Base-by-base conservation (phyloP, 2,797 vertebrate species). In the Neostethus bicornis region DNA sequence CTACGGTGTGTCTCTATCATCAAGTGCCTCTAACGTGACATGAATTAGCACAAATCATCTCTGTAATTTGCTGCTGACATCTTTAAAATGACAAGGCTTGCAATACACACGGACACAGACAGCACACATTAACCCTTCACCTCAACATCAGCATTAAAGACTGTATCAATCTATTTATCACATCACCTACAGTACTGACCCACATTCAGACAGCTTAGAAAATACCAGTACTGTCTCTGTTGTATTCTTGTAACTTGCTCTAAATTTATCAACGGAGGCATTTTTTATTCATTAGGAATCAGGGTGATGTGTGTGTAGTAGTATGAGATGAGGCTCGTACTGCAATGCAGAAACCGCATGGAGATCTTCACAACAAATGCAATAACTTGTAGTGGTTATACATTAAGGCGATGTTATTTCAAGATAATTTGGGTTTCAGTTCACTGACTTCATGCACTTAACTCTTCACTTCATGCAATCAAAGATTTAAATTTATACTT, bases 281-380 rank as follows among this genome's bases (percentile, higher is more conserved):
- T 56, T 75, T 80, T 66, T 68, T 44, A 75, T 71, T 73, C 56
- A 61, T 51, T 47, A 23, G 51, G 56, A 75, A 64, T 51, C 52
- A 51, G 45, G 48, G 51, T 26, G 66, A 48, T 45, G 39, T 10
- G 20, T 10, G 20, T 49, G 46, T 57, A 62, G 68, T 61, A 65
- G 45, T 50, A 63, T 29, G 25, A 66, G 28, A 53, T 19, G 51
- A 55, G 23, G 50, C 52, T 44, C 13, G 62, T 88, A 77, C 87
- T 90, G 87, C 89, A 91, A 87, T 90, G 88, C 80, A 91, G 87
- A 84, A 78, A 11, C 19, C 39, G 2, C 11, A 13, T 42, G 20
- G 42, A 6, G 20, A 20, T 42, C 16, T 23, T 23, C 32, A 7
- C 10, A 20, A 19, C 19, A 10, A 19, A 12, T 41, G 10, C 19